phyloP scores from a whole-genome alignment of 2,797 vertebrate species.

The Pipistrellus nathusii region DNA sequence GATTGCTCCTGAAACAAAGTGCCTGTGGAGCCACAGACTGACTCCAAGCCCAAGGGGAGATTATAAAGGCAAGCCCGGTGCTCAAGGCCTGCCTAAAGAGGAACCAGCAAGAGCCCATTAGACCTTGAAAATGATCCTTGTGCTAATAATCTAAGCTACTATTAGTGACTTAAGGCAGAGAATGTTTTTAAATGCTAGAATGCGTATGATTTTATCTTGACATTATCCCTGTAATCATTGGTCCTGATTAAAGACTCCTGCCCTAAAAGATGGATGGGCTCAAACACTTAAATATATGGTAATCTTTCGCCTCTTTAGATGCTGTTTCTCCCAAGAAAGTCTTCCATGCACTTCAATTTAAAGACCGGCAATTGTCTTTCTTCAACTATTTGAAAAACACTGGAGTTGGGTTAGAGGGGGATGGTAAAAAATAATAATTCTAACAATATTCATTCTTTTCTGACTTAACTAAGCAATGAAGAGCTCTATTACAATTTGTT shows the following conservation, averaged over 20 bases:
- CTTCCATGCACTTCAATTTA: constrained; percentile 83
- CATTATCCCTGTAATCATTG: constrained; percentile 87
- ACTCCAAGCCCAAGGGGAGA: constrained; percentile 62
- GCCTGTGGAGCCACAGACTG: constrained; percentile 21
- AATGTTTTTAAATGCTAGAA: constrained; percentile 80
- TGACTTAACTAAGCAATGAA: constrained; percentile 66
- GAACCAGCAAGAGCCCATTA: constrained; percentile 52
- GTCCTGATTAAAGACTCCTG: constrained; percentile 88
- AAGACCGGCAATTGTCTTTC: constrained; percentile 83
- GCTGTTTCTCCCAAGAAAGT: constrained; percentile 71
- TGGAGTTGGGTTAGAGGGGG: neutral
- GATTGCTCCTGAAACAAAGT: neutral
- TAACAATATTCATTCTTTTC: constrained; percentile 63
- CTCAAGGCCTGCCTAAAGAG: constrained; percentile 45
- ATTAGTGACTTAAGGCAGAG: constrained; percentile 76
- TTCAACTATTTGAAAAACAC: constrained; percentile 67
- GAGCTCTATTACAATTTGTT: constrained; percentile 75
- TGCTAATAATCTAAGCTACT: constrained; percentile 70
- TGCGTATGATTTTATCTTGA: constrained; percentile 88
- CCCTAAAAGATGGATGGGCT: constrained; percentile 85
- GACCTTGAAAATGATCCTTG: constrained; percentile 36
- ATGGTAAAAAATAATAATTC: constrained; percentile 66
- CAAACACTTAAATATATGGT: constrained; percentile 84
- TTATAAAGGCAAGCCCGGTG: constrained; percentile 62
- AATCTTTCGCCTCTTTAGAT: constrained; percentile 81